A percentile compares a stretch with the other conserved stretches of the same genome.
Conservation (phyloP, 2,888 invertebrate genomes). For the Stictocephala bisonia region DNA sequence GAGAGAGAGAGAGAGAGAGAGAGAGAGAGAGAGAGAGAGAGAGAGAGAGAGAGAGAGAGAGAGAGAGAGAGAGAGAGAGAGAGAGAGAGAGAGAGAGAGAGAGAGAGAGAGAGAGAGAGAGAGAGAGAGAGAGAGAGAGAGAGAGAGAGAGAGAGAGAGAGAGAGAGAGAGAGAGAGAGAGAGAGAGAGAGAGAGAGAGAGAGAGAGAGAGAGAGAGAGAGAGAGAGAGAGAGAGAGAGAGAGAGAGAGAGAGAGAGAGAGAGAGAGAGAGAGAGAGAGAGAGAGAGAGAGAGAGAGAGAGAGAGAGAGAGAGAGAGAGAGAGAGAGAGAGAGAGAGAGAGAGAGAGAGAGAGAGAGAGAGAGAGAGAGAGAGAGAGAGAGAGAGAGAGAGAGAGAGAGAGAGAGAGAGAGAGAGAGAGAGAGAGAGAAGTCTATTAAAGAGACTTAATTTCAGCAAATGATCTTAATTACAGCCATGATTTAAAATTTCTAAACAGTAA, state of each 20-base stretch:
- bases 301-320: not conserved
- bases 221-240: not conserved
- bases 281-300: not conserved
- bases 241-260: not conserved
- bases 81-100: not conserved
- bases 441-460: not conserved
- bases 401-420: not conserved
- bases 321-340: not conserved
- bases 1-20: not conserved
- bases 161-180: not conserved
- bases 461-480: no score
- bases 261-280: not conserved
- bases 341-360: not conserved
- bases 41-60: not conserved
- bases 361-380: not conserved
- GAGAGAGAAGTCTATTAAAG: no score
- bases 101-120: not conserved
- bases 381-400: not conserved
- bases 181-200: not conserved
- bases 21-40: not conserved
- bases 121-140: not conserved
- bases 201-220: not conserved
- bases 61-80: not conserved
- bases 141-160: not conserved
- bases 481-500: no score